phyloP scores from a whole-genome alignment of 2,797 vertebrate species.

The Xyrichtys novacula region DNA sequence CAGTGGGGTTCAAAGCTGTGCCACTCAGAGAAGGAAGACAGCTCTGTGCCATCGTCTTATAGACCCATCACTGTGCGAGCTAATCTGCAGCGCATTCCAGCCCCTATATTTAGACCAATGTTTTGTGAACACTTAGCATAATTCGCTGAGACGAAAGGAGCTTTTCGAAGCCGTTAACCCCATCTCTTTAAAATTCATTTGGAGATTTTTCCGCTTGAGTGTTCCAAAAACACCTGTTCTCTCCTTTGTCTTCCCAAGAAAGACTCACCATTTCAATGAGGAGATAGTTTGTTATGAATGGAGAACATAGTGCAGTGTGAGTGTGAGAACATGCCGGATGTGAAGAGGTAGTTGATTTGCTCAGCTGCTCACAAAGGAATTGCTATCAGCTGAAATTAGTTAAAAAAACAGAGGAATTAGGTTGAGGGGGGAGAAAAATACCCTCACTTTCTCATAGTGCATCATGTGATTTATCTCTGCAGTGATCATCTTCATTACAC shows the following conservation, averaged over 20 bases:
- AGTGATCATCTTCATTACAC: slow-evolving; percentile 2
- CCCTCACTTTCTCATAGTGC: slow-evolving; percentile 2
- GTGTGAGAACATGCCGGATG: slow-evolving; percentile 23
- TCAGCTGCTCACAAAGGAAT: slow-evolving; percentile 19
- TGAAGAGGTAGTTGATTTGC: slow-evolving; percentile 29
- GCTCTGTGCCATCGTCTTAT: slow-evolving; percentile 67
- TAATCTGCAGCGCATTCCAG: slow-evolving; percentile 75
- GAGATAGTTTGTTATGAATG: slow-evolving; percentile 53
- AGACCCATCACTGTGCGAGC: slow-evolving; percentile 72
- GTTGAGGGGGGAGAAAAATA: slow-evolving; percentile 16
- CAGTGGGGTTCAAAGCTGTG: slow-evolving; percentile 72
- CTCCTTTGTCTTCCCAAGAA: slow-evolving; percentile 32
- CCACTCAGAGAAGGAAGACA: slow-evolving; percentile 73
- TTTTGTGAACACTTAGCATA: slow-evolving; percentile 82
- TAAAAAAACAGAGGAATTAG: slow-evolving; percentile 4
- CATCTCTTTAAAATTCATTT: slow-evolving; percentile 70
- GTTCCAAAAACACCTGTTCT: slow-evolving; percentile 69
- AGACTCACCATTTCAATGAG: slow-evolving; percentile 27
- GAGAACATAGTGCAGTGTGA: slow-evolving; percentile 25
- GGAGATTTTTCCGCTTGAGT: slow-evolving; percentile 45
- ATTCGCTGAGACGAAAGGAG: slow-evolving; percentile 77
- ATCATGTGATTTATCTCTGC: slow-evolving; percentile 11
- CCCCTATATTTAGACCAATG: slow-evolving; percentile 80
- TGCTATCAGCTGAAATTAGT: slow-evolving; percentile 21
- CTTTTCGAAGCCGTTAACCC: slow-evolving; percentile 77